Evolutionary conservation across 2,113 vertebrate genomes (phyloP).

Genomic region (Pseudorectes ferrugineus): DNA sequence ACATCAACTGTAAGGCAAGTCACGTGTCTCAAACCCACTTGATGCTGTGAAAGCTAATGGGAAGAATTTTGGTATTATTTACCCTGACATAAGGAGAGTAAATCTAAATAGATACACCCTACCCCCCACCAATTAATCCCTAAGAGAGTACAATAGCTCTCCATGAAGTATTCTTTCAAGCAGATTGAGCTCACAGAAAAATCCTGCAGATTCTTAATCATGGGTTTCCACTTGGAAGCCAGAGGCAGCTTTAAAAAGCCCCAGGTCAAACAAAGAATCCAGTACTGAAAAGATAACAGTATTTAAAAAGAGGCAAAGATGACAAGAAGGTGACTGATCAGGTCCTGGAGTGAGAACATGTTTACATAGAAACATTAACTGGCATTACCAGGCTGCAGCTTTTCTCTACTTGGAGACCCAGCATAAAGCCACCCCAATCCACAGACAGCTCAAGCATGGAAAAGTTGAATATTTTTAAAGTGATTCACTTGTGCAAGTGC

Average conservation of each 20-base stretch:
- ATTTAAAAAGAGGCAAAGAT: slow-evolving; percentile 3
- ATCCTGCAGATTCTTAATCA: not conserved
- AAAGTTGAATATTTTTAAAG: not conserved
- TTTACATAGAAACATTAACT: not conserved
- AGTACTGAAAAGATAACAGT: not conserved
- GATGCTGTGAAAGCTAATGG: not conserved
- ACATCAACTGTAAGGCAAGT: not conserved
- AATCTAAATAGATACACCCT: not conserved
- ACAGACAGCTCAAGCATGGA: not conserved
- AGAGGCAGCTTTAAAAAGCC: slow-evolving; percentile 18
- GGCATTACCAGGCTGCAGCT: not conserved
- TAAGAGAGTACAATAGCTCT: not conserved
- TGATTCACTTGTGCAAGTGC: not conserved
- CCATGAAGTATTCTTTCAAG: not conserved
- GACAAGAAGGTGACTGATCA: not conserved
- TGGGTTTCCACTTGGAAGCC: not conserved
- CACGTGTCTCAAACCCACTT: not conserved
- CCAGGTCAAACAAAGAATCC: slow-evolving; percentile 19
- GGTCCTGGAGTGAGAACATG: not conserved
- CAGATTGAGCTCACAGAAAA: not conserved
- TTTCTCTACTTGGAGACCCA: not conserved
- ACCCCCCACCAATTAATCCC: not conserved
- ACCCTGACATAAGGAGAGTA: not conserved
- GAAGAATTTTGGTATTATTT: not conserved
- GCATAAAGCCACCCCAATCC: not conserved